Evolutionary conservation across 2,888 invertebrate species (phyloP).

Genomic region (Dryocosmus kuriphilus): DNA sequence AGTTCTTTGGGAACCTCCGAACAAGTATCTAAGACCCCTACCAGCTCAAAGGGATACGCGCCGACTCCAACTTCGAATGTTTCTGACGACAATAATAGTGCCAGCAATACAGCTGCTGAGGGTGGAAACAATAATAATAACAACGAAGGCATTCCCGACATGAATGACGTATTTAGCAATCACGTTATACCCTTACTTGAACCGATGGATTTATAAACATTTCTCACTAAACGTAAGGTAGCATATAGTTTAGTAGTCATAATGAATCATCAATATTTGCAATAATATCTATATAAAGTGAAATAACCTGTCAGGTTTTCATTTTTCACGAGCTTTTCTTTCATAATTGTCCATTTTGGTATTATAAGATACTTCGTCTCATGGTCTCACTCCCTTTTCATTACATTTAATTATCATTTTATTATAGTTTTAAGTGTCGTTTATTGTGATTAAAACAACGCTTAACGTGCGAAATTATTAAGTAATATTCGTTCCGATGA

Average conservation of each 20-base stretch:
- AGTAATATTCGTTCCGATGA: too few species aligned
- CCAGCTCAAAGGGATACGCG: slow-evolving; percentile 60
- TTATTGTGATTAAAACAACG: neutral
- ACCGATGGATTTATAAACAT: slow-evolving; percentile 73
- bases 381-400: neutral
- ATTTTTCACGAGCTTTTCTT: neutral
- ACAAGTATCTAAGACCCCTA: slow-evolving; percentile 78
- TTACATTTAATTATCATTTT: neutral
- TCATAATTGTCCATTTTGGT: neutral
- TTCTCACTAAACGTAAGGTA: neutral
- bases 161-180: slow-evolving; percentile 65
- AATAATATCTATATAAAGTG: neutral
- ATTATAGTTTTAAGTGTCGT: neutral
- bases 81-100: slow-evolving; percentile 63
- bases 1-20: slow-evolving; percentile 89
- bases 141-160: slow-evolving; percentile 66
- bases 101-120: slow-evolving; percentile 56
- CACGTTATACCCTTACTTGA: slow-evolving; percentile 60
- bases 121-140: slow-evolving; percentile 58
- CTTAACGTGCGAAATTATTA: neutral
- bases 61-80: slow-evolving; percentile 58
- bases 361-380: neutral
- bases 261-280: neutral
- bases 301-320: neutral
- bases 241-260: neutral